Conservation (phyloP, 2,113 vertebrate species). For the Lontra canadensis region DNA sequence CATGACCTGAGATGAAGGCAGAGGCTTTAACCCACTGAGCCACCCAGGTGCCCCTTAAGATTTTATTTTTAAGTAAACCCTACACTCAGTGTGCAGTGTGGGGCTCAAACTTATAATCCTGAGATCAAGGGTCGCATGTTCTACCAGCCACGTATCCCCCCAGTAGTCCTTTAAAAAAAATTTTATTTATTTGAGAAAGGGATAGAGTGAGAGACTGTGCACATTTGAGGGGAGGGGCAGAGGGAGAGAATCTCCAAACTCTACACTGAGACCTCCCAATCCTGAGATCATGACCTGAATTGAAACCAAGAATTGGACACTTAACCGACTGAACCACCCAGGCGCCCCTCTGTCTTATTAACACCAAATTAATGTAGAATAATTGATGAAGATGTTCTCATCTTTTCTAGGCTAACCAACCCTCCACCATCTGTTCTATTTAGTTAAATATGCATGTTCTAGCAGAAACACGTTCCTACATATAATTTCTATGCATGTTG, state of each 20-base stretch:
- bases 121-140: background rate
- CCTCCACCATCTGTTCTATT: background rate
- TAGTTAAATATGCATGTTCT: slow-evolving; percentile 7
- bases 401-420: background rate
- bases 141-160: background rate
- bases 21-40: too few relatives aligned
- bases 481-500: background rate
- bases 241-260: background rate
- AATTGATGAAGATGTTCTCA: background rate
- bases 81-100: background rate
- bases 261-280: background rate
- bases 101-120: background rate
- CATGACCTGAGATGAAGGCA: too few relatives aligned
- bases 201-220: background rate
- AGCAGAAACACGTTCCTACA: background rate
- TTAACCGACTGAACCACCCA: background rate
- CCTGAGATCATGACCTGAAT: background rate
- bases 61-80: background rate
- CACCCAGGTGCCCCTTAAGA: background rate
- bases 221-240: background rate
- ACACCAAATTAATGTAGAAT: background rate
- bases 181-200: background rate
- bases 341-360: background rate
- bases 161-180: background rate
- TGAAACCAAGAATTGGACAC: background rate